A percentile compares a stretch with the other conserved stretches of the same genome.
Evolutionary conservation across 1,140 invertebrate species (phyloP).

Genomic region (Drosophila parvula): DNA sequence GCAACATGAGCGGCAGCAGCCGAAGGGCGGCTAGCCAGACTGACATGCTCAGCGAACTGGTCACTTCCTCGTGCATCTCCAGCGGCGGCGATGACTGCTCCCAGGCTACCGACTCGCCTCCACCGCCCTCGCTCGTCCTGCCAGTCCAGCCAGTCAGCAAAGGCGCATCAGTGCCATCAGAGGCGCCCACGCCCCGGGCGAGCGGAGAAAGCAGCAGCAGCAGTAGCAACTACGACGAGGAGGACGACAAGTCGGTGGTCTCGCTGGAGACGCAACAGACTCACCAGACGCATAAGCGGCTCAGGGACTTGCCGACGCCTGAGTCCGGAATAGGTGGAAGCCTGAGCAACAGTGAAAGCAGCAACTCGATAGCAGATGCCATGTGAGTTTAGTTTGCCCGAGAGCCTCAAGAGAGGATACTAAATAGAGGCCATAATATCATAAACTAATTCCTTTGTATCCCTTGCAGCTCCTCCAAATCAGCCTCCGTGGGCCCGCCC

Average conservation of each 20-base stretch:
- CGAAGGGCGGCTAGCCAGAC: constrained; percentile 58
- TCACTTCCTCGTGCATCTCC: constrained; percentile 77
- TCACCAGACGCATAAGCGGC: constrained; percentile 64
- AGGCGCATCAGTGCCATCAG: not conserved
- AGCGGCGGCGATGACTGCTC: constrained; percentile 69
- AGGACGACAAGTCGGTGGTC: constrained; percentile 70
- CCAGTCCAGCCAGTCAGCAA: constrained; percentile 3
- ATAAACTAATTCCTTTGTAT: not conserved
- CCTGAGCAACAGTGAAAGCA: constrained; percentile 79
- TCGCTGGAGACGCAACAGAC: constrained; percentile 63
- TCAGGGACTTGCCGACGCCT: constrained; percentile 68
- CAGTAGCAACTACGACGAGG: constrained; percentile 66
- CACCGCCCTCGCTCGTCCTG: constrained; percentile 7
- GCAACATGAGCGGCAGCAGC: constrained; percentile 40
- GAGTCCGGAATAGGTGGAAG: constrained; percentile 80
- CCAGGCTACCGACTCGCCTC: constrained; percentile 40
- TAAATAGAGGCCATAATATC: not conserved
- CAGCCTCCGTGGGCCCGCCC: constrained; percentile 46
- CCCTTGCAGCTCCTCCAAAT: constrained; percentile 44
- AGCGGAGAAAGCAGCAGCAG: constrained; percentile 43
- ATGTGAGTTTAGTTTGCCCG: constrained; percentile 56
- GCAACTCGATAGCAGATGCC: constrained; percentile 70
- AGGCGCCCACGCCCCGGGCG: not conserved
- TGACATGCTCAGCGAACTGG: constrained; percentile 78
- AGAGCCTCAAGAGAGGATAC: too few species aligned